Evolutionary conservation across 2,888 invertebrate genomes (phyloP), one percentile per base, ranked within the genome.

Genomic region (Megalurothrips usitatus): DNA sequence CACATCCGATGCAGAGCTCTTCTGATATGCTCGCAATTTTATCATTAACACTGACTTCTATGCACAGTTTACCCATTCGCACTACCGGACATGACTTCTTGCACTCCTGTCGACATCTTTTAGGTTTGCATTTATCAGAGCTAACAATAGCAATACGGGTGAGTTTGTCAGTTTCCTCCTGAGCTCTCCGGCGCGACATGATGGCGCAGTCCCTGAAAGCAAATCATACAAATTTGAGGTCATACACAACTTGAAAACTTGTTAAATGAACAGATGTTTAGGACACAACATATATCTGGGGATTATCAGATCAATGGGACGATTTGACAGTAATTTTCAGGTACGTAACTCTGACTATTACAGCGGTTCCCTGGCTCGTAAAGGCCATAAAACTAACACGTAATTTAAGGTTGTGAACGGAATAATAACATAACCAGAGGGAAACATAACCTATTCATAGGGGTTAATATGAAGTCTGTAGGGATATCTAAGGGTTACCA

Each of bases 51-150:
- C 93, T 92, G 78, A 99, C 99, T 91, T 99, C 98, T 86, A 99
- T 99, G 88, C 99, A 99, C 75, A 99, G 91, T 88, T 99, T 99
- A 86, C 99, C 99, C 97, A 98, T 98, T 84, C 99, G 92, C 82
- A 98, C 98, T 82, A 99, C 99, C 0, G 99, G 99, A 88, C 99
- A 99, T 81, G 96, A 96, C 86, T 97, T 96, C 87, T 99, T 99
- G 89, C 99, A 99, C 86, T 99, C 98, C 88, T 99, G 98, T 81
- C 98, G 93, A 89, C 99, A 99, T 91, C 98, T 91, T 89, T 99
- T 99, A 1, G 99, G 99, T 88, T 99, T 99, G 89, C 99, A 99
- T 86, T 97, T 96, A 89, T 99, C 99, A 84, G 94, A 93, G 88
- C 96, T 98, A 83, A 99, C 98, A 86, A 99, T 98, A 83, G 99